Conservation (phyloP, 2,888 invertebrate genomes). For the Archips crataeganus region DNA sequence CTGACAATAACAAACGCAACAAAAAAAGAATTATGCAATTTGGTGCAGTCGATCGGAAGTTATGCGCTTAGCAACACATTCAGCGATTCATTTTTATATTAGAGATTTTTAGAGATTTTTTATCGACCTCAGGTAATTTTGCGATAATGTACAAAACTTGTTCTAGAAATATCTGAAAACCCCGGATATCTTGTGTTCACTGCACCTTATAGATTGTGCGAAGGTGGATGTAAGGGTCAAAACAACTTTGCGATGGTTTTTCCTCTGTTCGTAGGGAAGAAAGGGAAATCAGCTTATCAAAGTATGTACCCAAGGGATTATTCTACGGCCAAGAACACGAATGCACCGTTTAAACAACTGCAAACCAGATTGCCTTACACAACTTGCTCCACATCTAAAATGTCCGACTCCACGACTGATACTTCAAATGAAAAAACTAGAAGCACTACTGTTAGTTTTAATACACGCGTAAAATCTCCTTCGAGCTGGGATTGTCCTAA, state of each 20-base stretch:
- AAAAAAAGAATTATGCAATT: no score
- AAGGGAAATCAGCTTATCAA: constrained; percentile 53
- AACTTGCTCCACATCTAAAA: constrained; percentile 42
- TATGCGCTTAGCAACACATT: no score
- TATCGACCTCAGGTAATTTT: background rate
- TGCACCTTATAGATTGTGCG: constrained; percentile 70
- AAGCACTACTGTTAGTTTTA: background rate
- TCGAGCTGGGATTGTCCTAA: background rate
- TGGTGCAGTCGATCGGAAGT: no score
- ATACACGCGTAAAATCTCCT: background rate
- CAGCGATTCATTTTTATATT: no score
- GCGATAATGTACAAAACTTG: constrained; percentile 41
- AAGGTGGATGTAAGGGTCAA: constrained; percentile 56
- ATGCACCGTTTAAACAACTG: constrained; percentile 57
- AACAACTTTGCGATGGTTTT: constrained; percentile 61
- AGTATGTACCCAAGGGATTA: constrained; percentile 56
- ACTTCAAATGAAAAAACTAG: constrained; percentile 5
- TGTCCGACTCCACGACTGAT: constrained; percentile 3
- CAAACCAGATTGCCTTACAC: constrained; percentile 51
- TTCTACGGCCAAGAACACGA: constrained; percentile 44
- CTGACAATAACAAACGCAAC: no score
- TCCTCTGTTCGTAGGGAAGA: constrained; percentile 64
- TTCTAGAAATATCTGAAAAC: constrained; percentile 61
- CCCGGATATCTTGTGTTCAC: constrained; percentile 68
- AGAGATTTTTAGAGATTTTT: no score